phyloP scores from a whole-genome alignment of 2,888 invertebrate species.

The Baronia brevicornis region DNA sequence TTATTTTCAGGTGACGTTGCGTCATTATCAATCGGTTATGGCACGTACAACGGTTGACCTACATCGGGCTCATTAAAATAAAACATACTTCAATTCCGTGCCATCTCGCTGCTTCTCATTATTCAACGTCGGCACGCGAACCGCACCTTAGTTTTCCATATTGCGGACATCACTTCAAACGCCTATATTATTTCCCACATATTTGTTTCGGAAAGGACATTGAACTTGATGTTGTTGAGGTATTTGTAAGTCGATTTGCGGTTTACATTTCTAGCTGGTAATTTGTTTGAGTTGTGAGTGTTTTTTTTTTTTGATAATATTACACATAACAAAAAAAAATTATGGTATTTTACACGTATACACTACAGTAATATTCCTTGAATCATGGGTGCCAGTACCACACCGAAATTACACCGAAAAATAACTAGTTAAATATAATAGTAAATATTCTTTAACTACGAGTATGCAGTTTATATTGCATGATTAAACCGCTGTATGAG shows the following conservation, averaged over 20 bases:
- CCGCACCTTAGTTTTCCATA: slow-evolving; percentile 36
- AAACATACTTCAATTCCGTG: slow-evolving; percentile 54
- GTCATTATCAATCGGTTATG: slow-evolving; percentile 36
- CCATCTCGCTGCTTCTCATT: slow-evolving; percentile 51
- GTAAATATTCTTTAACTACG: too few relatives aligned
- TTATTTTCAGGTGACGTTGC: slow-evolving; percentile 39
- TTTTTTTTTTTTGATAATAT: slow-evolving; percentile 2
- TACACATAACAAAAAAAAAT: too few relatives aligned
- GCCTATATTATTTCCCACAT: slow-evolving; percentile 17
- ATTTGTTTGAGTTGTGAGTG: too few relatives aligned
- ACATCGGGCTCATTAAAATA: slow-evolving; percentile 55
- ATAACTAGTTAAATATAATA: too few relatives aligned
- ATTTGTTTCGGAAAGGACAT: slow-evolving; percentile 14
- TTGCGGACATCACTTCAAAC: slow-evolving; percentile 20
- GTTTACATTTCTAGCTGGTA: too few relatives aligned
- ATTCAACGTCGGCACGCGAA: slow-evolving; percentile 65
- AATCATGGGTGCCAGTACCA: too few relatives aligned
- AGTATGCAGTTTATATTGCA: too few relatives aligned
- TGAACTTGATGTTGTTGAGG: slow-evolving; percentile 15
- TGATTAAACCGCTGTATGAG: too few relatives aligned
- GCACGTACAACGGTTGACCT: slow-evolving; percentile 48
- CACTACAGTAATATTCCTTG: too few relatives aligned
- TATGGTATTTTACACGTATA: too few relatives aligned
- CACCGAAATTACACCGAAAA: too few relatives aligned
- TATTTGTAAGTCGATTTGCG: too few relatives aligned